Base-by-base conservation (phyloP, 2,113 vertebrate genomes). In the Illadopsis cleaveri region DNA sequence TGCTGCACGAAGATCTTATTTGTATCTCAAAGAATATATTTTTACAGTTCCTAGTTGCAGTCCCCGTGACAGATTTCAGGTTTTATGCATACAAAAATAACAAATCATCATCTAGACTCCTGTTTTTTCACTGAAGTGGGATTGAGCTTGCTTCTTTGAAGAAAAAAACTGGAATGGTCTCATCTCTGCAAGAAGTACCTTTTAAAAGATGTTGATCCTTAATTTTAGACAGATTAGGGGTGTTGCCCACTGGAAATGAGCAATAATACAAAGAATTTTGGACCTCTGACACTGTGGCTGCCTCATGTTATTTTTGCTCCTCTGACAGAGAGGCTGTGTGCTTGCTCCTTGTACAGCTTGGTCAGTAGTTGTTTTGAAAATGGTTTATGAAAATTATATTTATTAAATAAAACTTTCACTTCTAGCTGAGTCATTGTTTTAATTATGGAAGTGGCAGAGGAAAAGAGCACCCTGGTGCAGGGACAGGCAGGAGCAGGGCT, bases 371-470 rank as follows among this genome's bases (percentile, higher is more conserved):
- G 98, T 98, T 98, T 98, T 96, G 94, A 95, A 98, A 87, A 82
- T 24, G 94, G 90, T 98, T 98, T 98, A 98, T 98, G 97, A 98
- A 98, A 92, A 97, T 97, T 98, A 95, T 99, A 99, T 99, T 99
- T 99, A 98, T 98, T 76, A 96, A 99, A 99, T 98, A 99, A 99
- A 99, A 31, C 35, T 86, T 97, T 95, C 73, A 71, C 79, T 96
- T 94, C 69, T 85, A 94, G 45, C 57, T 21, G 78, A 58, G 91
- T 94, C 58, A 22, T 35, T 91, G 84, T 82, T 95, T 97, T 85
- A 48, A 64, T 97, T 94, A 33, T 15, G 15, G 42, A 56, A 84
- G 15, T 33, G 54, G 54, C 22, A 51, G 58, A 44, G n/a, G n/a
- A 31, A 20, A 17, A 37, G 5, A 53, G 58, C 18, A 28, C 12